Conservation (phyloP, 2,888 invertebrate genomes). For the Eupithecia dodoneata region DNA sequence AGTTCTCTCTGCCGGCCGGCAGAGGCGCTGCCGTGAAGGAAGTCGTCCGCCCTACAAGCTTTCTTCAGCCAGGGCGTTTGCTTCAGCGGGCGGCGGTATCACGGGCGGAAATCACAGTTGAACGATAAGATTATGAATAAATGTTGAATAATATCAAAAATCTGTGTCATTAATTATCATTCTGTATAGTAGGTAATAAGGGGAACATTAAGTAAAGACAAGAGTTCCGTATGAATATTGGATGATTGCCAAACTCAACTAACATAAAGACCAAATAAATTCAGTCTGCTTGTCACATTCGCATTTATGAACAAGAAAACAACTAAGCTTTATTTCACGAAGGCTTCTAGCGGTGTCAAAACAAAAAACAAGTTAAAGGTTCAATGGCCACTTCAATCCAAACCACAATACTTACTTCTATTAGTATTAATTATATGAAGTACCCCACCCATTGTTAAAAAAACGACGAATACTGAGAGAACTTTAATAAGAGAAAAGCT, state of each 20-base stretch:
- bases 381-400: conserved; percentile 14
- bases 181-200: background rate
- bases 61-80: conserved; percentile 80
- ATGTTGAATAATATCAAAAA: background rate
- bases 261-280: conserved; percentile 42
- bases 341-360: background rate
- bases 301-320: conserved; percentile 9
- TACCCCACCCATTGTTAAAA: background rate
- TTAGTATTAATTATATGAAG: background rate
- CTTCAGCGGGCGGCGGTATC: conserved; percentile 75
- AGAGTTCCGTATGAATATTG: conserved; percentile 35
- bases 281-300: conserved; percentile 15
- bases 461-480: background rate
- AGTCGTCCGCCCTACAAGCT: conserved; percentile 82
- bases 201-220: conserved; percentile 19
- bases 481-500: too few species aligned
- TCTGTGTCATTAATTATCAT: background rate
- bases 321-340: background rate
- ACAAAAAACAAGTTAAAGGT: background rate
- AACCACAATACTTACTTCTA: conserved; percentile 4
- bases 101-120: conserved; percentile 58
- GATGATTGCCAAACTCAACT: conserved; percentile 41
- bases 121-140: conserved; percentile 11
- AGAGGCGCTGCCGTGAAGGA: conserved; percentile 71
- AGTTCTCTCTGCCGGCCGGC: conserved; percentile 60